Evolutionary conservation across 2,797 vertebrate genomes (phyloP), one percentile per base, ranked within the genome.

Genomic region (Cephalopachus bancanus): DNA sequence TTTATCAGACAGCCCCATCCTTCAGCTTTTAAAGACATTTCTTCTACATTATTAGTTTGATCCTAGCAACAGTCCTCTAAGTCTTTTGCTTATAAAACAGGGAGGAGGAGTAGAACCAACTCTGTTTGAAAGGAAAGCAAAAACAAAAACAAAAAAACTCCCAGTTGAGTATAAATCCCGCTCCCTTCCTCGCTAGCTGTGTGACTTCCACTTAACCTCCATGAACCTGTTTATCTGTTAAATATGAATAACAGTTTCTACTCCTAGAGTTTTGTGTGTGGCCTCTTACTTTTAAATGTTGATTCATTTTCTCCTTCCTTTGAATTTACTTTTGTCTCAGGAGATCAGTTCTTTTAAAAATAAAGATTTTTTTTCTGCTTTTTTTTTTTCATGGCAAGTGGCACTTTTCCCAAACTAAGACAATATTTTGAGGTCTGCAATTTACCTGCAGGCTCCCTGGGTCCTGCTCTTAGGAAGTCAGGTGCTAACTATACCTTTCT

Each of bases 281-380:
- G 6, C 4, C 30, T 84, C 7, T 94, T 90, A 89, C 92, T 94
- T 79, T n/a, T 92, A 92, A 88, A 87, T 81, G 20, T 76, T 89
- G 51, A 5, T 72, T 85, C 7, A 84, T 78, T 84, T 89, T 84
- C 33, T 81, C 24, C 22, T 74, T 86, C 17, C 3, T 76, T 14
- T 33, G 65, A 76, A 90, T 87, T 94, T 37, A 37, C 37, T 37
- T 37, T 37, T 37, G 37, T 37, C 37, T 37, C 12, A 74, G 11
- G 7, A 76, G 22, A 72, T 69, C 8, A 44, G 2, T 72, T 92
- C 49, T 87, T 95, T 62, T n/a, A 91, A 95, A 84, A 28, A 69
- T 7, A 72, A 12, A 30, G 4, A 4, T 8, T 81, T 74, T 62
- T 62, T 55, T 28, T 53, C 37, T 37, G 37, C 37, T 37, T 37